Evolutionary conservation across 2,113 vertebrate genomes (phyloP), one percentile per base, ranked within the genome.

Genomic region (Nothoprocta perdicaria): DNA sequence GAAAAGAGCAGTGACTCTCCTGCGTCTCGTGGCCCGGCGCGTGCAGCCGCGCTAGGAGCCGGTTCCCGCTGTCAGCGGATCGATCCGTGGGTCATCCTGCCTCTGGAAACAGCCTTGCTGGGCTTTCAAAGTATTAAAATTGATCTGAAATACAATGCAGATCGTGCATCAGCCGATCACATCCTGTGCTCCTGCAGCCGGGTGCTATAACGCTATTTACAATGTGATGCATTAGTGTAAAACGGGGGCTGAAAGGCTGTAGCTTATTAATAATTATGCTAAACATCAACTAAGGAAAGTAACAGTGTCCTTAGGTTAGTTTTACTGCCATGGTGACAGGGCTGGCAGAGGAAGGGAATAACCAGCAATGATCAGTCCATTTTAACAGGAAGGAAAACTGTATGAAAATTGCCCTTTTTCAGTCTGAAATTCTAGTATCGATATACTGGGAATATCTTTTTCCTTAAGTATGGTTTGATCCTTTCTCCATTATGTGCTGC

Each of bases 71-170:
- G 35, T 38, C 35, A 38, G 35, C 35, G 35, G 35, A 88, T 95
- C 57, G 91, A 92, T 89, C 48, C 33, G 60, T 77, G 81, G 76
- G 66, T 71, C 89, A 48, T 77, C 57, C 55, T 87, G 75, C 75
- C 63, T 93, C 65, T 85, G 83, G 62, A 48, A 90, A 53, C 40
- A 87, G 57, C 75, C 90, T 53, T 78, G 86, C 86, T 81, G 89
- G 84, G 75, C 84, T 93, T 82, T 91, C 78, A 79, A 84, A 67
- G 71, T 95, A 82, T 85, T 90, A 85, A 77, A 87, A 94, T 93
- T 85, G 89, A 95, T 94, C 92, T 89, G 14, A 93, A 93, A 93
- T 71, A 43, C 78, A 73, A 3, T 88, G 80, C 50, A 43, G 69
- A 69, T 85, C 61, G 26, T 93, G 63, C 89, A 75, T 83, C 65